Evolutionary conservation across 2,888 invertebrate species (phyloP).

Genomic region (Limulus polyphemus): DNA sequence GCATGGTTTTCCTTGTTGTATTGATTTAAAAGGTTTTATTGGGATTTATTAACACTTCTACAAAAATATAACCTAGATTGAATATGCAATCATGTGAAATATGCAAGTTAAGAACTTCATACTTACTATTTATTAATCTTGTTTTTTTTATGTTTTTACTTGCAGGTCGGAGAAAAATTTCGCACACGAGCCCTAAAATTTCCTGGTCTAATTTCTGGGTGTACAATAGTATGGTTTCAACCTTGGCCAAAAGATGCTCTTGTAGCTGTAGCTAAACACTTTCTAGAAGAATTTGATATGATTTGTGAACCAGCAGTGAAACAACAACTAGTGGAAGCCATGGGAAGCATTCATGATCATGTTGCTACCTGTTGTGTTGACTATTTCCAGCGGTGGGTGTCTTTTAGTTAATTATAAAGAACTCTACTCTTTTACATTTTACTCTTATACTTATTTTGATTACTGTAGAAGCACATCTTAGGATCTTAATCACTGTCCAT

Average conservation of each 20-base stretch:
- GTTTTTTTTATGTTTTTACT: background rate
- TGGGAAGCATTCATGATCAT: slow-evolving; percentile 87
- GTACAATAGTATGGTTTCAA: slow-evolving; percentile 96
- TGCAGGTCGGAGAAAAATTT: slow-evolving; percentile 85
- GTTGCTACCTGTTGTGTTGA: slow-evolving; percentile 71
- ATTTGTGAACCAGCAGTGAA: slow-evolving; percentile 74
- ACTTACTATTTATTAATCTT: background rate
- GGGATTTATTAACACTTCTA: too few relatives aligned
- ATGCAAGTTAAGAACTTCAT: background rate
- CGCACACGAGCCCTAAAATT: slow-evolving; percentile 77
- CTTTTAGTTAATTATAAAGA: background rate
- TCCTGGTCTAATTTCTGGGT: slow-evolving; percentile 91
- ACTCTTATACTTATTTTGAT: slow-evolving; percentile 3
- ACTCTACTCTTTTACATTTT: slow-evolving; percentile 11
- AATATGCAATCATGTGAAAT: background rate
- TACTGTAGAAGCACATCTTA: too few relatives aligned
- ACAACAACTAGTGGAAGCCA: slow-evolving; percentile 67
- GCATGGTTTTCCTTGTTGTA: too few relatives aligned
- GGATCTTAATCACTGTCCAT: too few relatives aligned
- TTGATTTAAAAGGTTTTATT: too few relatives aligned
- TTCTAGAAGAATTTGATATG: slow-evolving; percentile 67
- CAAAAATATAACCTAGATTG: background rate
- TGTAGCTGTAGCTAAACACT: slow-evolving; percentile 82
- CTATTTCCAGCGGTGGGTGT: slow-evolving; percentile 58
- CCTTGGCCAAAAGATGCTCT: slow-evolving; percentile 95